Percentiles rank a stretch among this genome's conserved stretches.
Evolutionary conservation across 2,113 vertebrate species (phyloP).

Genomic region (Catharus fuscescens): DNA sequence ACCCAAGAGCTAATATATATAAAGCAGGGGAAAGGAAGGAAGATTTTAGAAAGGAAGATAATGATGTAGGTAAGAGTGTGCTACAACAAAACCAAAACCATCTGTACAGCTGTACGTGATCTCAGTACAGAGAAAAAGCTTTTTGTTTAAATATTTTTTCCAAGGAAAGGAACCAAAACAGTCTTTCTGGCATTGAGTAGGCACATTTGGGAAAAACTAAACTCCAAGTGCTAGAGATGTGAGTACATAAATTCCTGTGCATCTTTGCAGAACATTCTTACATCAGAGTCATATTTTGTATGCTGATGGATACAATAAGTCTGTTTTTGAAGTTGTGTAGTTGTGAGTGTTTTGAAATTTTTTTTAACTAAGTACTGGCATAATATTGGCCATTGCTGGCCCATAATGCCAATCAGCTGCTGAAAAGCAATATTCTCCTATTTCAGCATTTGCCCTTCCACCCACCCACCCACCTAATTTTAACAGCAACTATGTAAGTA

Average conservation of each 20-base stretch:
- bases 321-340: neutral
- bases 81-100: neutral
- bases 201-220: neutral
- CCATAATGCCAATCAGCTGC: neutral
- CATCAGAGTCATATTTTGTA: neutral
- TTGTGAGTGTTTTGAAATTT: neutral
- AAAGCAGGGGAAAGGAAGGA: neutral
- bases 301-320: neutral
- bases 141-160: neutral
- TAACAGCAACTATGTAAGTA: neutral
- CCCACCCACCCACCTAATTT: neutral
- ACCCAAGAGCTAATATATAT: neutral
- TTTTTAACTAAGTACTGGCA: neutral
- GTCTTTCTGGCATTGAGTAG: neutral
- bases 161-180: neutral
- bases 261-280: neutral
- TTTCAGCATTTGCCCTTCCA: neutral
- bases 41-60: neutral
- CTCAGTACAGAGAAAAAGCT: neutral
- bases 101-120: neutral
- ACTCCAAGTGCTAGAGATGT: neutral
- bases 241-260: neutral
- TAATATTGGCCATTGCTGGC: neutral
- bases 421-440: neutral
- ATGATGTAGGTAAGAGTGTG: neutral